Evolutionary conservation across 1,140 invertebrate genomes (phyloP), one percentile per base, ranked within the genome.

Genomic region (Bombyx mandarina): DNA sequence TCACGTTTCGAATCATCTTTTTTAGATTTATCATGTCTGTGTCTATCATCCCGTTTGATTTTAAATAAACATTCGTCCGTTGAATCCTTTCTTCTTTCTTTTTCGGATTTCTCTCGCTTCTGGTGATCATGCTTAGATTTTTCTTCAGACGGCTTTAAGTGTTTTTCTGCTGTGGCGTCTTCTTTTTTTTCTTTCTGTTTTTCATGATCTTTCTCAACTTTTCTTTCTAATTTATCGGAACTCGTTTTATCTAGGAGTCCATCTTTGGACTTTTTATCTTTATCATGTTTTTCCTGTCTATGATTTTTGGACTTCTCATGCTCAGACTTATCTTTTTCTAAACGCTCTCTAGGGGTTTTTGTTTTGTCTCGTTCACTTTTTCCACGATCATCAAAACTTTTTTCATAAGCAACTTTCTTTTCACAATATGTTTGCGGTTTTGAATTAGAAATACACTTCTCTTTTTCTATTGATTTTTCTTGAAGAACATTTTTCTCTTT

Each of bases 301-400:
- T 60, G 60, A 57, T 55, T 65, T 74, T 81, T 74, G 57, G 52
- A 57, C 53, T 76, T 77, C 58, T 88, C 72, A 62, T 86, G 86
- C 58, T 91, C 75, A 83, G 86, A 12, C 75, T 78, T 85, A 71
- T 91, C 90, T 65, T 77, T 86, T 57, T 84, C 85, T 44, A 57
- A 44, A 3, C 83, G 79, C 48, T 90, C 88, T 69, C 82, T 82
- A 49, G 45, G 53, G 49, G 70, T 65, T 49, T 67, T 73, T 52
- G 56, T 35, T 62, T 76, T 85, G 10, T 79, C 77, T 54, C 68
- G 63, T 18, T 84, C 88, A 54, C 64, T 75, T 69, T 80, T 84
- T 42, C 63, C 45, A 56, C 65, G 56, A 8, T 79, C 79, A 18
- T 82, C 80, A 6, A 62, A 43, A 60, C 65, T 64, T 73, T 83